These are phyloP conservation scores for Matsumyia berberina DNA, from an alignment of 2,888 invertebrate species.

Conservation along the genomic window DNA sequence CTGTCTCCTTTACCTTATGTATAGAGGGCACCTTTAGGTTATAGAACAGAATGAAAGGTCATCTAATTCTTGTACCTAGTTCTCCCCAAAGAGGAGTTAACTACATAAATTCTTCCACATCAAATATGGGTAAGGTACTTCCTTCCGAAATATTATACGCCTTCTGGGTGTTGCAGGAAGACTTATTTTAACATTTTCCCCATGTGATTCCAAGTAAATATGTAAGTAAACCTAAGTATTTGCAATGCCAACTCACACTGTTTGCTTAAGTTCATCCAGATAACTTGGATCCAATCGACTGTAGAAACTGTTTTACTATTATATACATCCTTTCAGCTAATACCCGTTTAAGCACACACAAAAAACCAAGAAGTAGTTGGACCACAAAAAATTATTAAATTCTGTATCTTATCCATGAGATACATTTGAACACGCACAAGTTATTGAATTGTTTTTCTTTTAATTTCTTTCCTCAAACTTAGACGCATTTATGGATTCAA, in stretches of 20 bases:
- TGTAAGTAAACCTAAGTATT: background rate
- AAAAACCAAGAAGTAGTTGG: background rate
- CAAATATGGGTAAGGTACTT: too few relatives aligned
- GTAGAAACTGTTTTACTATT: background rate
- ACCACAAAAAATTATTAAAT: background rate
- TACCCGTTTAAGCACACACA: too few relatives aligned
- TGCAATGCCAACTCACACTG: background rate
- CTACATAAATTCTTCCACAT: too few relatives aligned
- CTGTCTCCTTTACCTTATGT: too few relatives aligned
- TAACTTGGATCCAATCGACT: conserved; percentile 3
- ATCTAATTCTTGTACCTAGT: too few relatives aligned
- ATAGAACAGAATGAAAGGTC: too few relatives aligned
- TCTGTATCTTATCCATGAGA: background rate
- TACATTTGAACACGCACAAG: background rate
- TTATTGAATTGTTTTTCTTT: background rate
- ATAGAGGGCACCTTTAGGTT: too few relatives aligned
- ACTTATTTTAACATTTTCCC: too few relatives aligned
- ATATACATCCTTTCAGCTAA: background rate
- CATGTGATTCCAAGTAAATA: background rate
- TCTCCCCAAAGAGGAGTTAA: too few relatives aligned
- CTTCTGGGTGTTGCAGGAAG: too few relatives aligned
- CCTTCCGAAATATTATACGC: background rate
- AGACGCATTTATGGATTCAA: conserved; percentile 4
- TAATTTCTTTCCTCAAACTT: background rate
- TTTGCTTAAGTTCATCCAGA: background rate